Evolutionary conservation across 2,113 vertebrate genomes (phyloP).

Genomic region (Atlantisia rogersi): DNA sequence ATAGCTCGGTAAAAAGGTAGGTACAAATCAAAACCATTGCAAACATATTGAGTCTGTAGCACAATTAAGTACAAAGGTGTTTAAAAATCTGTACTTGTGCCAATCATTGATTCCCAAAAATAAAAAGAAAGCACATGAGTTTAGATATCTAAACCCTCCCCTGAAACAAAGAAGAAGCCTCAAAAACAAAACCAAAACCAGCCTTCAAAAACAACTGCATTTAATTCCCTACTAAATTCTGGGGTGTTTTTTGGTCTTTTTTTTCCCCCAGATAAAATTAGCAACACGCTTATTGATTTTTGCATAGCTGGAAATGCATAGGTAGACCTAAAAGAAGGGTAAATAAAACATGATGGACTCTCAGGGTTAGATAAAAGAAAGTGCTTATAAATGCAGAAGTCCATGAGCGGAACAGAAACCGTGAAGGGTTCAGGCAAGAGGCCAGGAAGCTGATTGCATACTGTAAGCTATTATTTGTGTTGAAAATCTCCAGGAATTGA

Average conservation of each 20-base stretch:
- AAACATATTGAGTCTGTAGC: not conserved
- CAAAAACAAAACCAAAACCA: not conserved
- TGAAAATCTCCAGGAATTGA: not conserved
- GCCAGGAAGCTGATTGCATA: not conserved
- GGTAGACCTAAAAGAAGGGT: conserved; percentile 33
- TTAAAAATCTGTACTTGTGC: not conserved
- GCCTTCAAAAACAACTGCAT: not conserved
- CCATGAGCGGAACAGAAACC: not conserved
- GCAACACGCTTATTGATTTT: not conserved
- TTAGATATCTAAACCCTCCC: not conserved
- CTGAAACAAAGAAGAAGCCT: not conserved
- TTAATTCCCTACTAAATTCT: not conserved
- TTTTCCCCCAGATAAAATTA: conserved; percentile 40
- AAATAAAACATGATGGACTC: conserved; percentile 54
- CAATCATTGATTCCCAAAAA: not conserved
- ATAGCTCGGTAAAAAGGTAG: not conserved
- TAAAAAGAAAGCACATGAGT: not conserved
- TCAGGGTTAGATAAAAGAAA: conserved; percentile 22
- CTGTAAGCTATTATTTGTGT: not conserved
- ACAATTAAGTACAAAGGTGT: not conserved
- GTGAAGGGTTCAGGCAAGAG: conserved; percentile 26
- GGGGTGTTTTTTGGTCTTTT: too few species aligned
- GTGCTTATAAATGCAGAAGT: conserved; percentile 46
- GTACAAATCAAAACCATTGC: not conserved
- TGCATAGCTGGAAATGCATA: not conserved